phyloP scores from a whole-genome alignment of 1,140 invertebrate species.

The Uloborus diversus region DNA sequence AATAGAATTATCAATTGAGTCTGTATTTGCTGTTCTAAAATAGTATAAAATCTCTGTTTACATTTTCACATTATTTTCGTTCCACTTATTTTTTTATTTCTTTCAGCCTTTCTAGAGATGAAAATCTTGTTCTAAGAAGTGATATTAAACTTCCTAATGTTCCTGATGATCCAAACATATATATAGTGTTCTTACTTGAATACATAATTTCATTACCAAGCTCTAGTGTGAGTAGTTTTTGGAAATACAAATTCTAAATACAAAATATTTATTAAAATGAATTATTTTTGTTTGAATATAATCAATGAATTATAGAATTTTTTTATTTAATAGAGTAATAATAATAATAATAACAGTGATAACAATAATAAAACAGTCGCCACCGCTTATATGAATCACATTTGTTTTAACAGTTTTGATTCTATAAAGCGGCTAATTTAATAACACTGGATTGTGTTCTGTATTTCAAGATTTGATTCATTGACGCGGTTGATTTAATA shows the following conservation, averaged over 20 bases:
- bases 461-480: too few species aligned
- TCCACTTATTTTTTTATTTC: conserved; percentile 21
- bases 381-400: too few species aligned
- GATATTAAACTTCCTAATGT: conserved; percentile 43
- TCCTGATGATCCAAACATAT: conserved; percentile 38
- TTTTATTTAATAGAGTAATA: too few species aligned
- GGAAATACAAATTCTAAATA: not conserved
- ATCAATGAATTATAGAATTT: not conserved
- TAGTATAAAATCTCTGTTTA: not conserved
- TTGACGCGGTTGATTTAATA: too few species aligned
- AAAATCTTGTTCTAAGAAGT: conserved; percentile 27
- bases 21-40: too few species aligned
- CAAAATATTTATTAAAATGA: not conserved
- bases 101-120: conserved; percentile 16
- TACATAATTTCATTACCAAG: conserved; percentile 20
- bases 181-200: conserved; percentile 33
- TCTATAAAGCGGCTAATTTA: too few species aligned
- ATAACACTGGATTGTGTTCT: too few species aligned
- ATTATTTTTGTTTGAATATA: not conserved
- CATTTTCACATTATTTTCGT: not conserved
- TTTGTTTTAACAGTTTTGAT: too few species aligned
- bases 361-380: too few species aligned
- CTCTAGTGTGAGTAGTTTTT: conserved; percentile 16
- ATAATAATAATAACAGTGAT: too few species aligned
- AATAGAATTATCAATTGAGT: too few species aligned